Conservation (phyloP, 2,113 vertebrate species). For the Ceyx margarethae region DNA sequence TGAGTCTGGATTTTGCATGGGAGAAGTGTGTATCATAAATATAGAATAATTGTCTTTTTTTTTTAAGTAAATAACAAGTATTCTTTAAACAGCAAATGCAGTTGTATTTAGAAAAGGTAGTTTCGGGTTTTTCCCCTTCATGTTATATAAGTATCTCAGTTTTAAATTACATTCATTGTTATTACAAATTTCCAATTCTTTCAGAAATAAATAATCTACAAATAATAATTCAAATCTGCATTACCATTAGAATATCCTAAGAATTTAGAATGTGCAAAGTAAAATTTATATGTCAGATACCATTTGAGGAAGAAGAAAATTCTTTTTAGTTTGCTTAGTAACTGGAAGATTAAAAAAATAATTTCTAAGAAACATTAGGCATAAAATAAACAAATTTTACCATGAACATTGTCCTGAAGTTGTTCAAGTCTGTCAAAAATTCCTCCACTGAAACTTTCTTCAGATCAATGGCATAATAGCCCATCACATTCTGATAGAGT, state of each 20-base stretch:
- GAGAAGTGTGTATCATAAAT: not conserved
- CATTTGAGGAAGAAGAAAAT: not conserved
- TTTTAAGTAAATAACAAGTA: not conserved
- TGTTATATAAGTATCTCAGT: not conserved
- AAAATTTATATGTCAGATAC: not conserved
- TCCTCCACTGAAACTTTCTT: slow-evolving; percentile 96
- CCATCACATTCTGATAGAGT: slow-evolving; percentile 84
- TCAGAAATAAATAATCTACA: not conserved
- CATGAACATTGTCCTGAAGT: slow-evolving; percentile 90
- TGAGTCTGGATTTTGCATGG: not conserved
- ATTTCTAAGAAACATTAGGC: not conserved
- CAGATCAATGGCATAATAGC: slow-evolving; percentile 87
- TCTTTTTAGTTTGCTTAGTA: not conserved
- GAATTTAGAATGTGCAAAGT: slow-evolving; percentile 6
- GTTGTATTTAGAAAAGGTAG: not conserved
- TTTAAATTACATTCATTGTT: not conserved
- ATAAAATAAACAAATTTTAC: slow-evolving; percentile 71
- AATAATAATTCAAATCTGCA: not conserved
- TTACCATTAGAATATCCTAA: not conserved
- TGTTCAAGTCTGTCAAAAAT: slow-evolving; percentile 91
- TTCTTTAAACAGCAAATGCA: slow-evolving; percentile 23
- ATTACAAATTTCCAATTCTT: not conserved
- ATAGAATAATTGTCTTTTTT: slow-evolving; percentile 25
- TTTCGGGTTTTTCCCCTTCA: slow-evolving; percentile 19
- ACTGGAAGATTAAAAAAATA: not conserved